Evolutionary conservation across 1,140 invertebrate genomes (phyloP).

Genomic region (Eumaeus atala): DNA sequence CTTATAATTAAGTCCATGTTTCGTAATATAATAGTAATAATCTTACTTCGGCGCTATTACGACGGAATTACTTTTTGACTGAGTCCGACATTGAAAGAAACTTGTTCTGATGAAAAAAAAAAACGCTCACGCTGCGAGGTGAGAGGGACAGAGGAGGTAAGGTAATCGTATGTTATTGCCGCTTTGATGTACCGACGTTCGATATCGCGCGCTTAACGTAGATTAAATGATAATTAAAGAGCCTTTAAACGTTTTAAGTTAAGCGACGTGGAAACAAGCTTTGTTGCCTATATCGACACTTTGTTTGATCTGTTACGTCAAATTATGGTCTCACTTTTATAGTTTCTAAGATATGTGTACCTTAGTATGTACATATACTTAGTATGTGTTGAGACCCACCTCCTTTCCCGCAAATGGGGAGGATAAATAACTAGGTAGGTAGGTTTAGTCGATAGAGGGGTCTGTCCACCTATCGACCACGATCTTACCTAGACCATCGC

Average conservation of each 20-base stretch:
- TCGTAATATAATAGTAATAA: slow-evolving; percentile 59
- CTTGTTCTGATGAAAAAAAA: slow-evolving; percentile 59
- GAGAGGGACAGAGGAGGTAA: slow-evolving; percentile 38
- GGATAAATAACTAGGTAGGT: too few species aligned
- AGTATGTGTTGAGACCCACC: too few species aligned
- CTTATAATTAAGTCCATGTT: slow-evolving; percentile 34
- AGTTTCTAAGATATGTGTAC: too few species aligned
- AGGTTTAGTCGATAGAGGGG: too few species aligned
- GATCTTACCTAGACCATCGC: too few species aligned
- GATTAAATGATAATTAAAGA: slow-evolving; percentile 30
- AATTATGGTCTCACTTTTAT: neutral
- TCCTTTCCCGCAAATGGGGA: too few species aligned
- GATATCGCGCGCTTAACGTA: slow-evolving; percentile 35
- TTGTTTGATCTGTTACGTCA: slow-evolving; percentile 14
- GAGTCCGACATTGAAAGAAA: slow-evolving; percentile 49
- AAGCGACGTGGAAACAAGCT: slow-evolving; percentile 14
- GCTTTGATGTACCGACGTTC: slow-evolving; percentile 60
- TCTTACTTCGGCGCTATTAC: slow-evolving; percentile 60
- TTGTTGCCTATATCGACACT: slow-evolving; percentile 11
- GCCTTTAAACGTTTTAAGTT: slow-evolving; percentile 14
- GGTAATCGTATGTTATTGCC: slow-evolving; percentile 62
- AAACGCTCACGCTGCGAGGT: slow-evolving; percentile 38
- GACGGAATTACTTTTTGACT: slow-evolving; percentile 56
- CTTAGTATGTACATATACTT: too few species aligned
- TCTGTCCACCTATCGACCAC: too few species aligned